Base-by-base conservation (phyloP, 2,888 invertebrate species). In the Idaea straminata region DNA sequence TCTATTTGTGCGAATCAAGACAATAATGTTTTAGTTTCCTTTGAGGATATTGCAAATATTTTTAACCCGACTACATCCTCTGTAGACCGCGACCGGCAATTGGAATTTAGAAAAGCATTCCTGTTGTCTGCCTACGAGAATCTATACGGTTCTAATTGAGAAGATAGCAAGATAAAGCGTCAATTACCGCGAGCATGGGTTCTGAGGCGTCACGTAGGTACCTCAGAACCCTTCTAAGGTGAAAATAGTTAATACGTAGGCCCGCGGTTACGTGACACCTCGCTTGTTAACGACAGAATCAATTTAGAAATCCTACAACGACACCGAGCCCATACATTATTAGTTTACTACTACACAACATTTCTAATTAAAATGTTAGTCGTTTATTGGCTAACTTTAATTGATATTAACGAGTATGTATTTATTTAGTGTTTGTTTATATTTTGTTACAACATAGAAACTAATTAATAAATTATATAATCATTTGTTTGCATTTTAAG, bases 191-290 rank as follows among this genome's bases (percentile, higher is more conserved):
- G 47, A 47, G 47, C 47, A 13, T 47, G 47, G 47, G 47, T 47
- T 13, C 47, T 47, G 47, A 47, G 47, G 47, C 10, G 47, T 47
- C 47, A 47, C 47, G 47, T 47, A 47, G 47, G 47, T 47, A 5
- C 47, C 47, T 47, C 47, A 47, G 47, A 47, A 13, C 47, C 47
- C 47, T 47, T 47, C 13, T 47, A 47, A 47, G 47, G 47, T 47
- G 47, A 47, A 65, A 69, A 66, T 67, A 73, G 66, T 66, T 69
- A 67, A 68, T 66, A 66, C 47, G 6, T 47, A 47, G 47, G 47
- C 47, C 47, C 47, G 64, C 68, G 59, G 64, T 66, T 72, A 77
- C 75, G 78, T 79, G 75, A 73, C 71, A 64, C 66, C 69, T 69
- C 66, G 62, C 57, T 58, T 68, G 61, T 73, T 71, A 71, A 73